These are phyloP conservation scores for Aethes cnicana DNA, from an alignment of 2,888 invertebrate species.

Conservation along the genomic window DNA sequence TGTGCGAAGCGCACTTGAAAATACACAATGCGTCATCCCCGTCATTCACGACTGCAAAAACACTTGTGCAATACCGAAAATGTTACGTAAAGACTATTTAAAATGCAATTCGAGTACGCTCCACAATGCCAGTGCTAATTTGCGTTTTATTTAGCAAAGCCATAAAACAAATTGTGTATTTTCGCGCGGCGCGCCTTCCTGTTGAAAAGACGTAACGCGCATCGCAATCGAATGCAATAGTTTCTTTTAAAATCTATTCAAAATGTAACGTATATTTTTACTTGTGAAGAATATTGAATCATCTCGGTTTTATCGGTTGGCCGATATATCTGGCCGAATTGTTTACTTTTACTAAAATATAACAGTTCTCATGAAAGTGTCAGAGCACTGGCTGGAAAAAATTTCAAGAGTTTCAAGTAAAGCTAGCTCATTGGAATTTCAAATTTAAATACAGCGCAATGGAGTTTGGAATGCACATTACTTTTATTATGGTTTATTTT, in stretches of 20 bases:
- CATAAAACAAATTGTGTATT: no score
- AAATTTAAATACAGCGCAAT: neutral
- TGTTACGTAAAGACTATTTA: constrained; percentile 21
- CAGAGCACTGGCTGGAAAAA: neutral
- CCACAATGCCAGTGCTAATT: neutral
- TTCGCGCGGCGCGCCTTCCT: no score
- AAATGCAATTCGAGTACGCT: constrained; percentile 11
- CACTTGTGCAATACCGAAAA: neutral
- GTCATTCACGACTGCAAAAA: neutral
- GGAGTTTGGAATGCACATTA: neutral
- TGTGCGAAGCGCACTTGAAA: constrained; percentile 9
- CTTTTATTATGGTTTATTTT: neutral
- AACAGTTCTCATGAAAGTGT: constrained; percentile 20
- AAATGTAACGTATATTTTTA: constrained; percentile 21
- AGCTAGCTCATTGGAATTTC: neutral
- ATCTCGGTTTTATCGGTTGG: constrained; percentile 21
- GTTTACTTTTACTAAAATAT: constrained; percentile 24
- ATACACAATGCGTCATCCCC: constrained; percentile 6
- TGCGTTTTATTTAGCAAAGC: neutral
- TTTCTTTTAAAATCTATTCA: neutral
- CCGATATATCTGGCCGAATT: constrained; percentile 24
- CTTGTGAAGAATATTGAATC: constrained; percentile 19
- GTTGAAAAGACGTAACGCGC: no score
- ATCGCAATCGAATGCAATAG: neutral
- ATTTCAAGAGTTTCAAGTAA: constrained; percentile 3